These are phyloP conservation scores for Melanerpes formicivorus DNA, from an alignment of 2,113 vertebrate species.

Conservation along the genomic window DNA sequence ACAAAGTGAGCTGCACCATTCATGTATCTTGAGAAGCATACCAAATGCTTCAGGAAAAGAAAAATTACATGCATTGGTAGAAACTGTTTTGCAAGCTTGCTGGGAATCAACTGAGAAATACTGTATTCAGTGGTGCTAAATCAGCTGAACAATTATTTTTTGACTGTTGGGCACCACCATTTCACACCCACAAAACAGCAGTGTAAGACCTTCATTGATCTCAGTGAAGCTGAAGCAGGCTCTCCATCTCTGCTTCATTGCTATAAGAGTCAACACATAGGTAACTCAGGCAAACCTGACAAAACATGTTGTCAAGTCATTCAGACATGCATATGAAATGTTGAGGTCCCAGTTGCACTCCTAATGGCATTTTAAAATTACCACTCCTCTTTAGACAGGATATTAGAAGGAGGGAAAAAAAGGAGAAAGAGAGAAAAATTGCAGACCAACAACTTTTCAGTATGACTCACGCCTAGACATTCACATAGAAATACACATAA, in stretches of 20 bases:
- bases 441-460: background rate
- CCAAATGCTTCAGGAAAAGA: background rate
- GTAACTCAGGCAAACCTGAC: background rate
- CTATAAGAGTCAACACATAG: background rate
- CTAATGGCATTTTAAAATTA: background rate
- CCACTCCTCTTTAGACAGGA: background rate
- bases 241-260: background rate
- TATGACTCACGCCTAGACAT: background rate
- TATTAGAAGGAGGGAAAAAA: background rate
- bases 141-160: background rate
- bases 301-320: background rate
- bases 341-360: background rate
- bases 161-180: background rate
- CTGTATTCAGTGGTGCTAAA: background rate
- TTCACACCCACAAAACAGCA: background rate
- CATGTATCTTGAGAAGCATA: background rate
- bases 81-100: background rate
- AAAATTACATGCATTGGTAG: background rate
- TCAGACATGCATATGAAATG: background rate
- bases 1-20: background rate
- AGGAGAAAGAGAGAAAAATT: too few species aligned
- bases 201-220: background rate
- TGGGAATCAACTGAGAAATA: background rate
- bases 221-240: background rate
- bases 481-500: background rate